Base-by-base conservation (phyloP, 1,140 invertebrate genomes). In the Aporrectodea caliginosa region DNA sequence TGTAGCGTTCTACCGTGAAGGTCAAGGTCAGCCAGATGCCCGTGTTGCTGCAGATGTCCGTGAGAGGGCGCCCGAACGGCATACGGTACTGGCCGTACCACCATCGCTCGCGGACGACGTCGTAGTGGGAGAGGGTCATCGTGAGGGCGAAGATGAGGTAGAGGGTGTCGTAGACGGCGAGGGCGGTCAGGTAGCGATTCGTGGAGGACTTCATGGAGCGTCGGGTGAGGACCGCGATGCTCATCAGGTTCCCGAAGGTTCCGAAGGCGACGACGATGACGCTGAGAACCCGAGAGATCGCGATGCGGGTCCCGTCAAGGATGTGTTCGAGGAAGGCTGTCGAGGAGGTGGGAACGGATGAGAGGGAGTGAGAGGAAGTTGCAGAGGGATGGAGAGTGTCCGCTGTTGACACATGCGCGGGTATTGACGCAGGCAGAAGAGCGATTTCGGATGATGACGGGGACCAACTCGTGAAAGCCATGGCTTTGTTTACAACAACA, bases 1-100 rank as follows among this genome's bases (percentile, higher is more conserved):
- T 92, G 88, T 93, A 94, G 69, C 93, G 87, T 87, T 94, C 93
- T 76, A 93, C 90, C 1, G 93, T 94, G 85, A 94, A 94, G 34
- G 92, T 91, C 2, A 93, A 92, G 33, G 92, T 93, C 74, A 94
- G 87, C 92, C 93, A 94, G 43, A 93, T 92, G 31, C 92, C 85
- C 22, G 92, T 91, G 85, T 92, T 93, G 82, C 91, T 91, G 77
- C 91, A 90, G 33, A 91, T 90, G 86, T 93, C 92, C 22, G 90
- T 90, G 68, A 93, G 85, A 89, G 91, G 92, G 33, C 91, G 86
- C 1, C 87, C 90, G 79, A 91, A 90, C 0, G 90, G 89, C 74
- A 29, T 30, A 22, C 43, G 32, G 75, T 73, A 78, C 27, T 31
- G n/a, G 27, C 31, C 43, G 34, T 72, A 74, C 27, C 30, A 71